These are phyloP conservation scores for Stegana nigrithorax DNA, from an alignment of 2,888 invertebrate genomes.

Conservation along the genomic window DNA sequence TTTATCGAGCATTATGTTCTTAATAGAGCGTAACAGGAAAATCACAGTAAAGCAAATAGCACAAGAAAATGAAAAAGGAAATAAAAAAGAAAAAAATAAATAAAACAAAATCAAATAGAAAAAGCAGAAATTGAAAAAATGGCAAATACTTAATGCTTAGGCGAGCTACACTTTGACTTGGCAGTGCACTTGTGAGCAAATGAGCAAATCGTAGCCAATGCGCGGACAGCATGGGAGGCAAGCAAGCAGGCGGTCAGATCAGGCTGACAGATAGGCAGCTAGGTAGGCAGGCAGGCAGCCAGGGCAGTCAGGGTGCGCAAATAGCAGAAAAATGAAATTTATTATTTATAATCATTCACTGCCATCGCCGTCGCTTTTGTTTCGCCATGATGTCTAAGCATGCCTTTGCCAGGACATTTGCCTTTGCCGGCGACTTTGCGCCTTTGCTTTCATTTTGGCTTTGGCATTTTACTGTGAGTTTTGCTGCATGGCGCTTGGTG, in stretches of 20 bases:
- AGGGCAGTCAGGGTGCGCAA: no score
- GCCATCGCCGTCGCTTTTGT: conserved; percentile 25
- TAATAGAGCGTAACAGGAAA: conserved; percentile 10
- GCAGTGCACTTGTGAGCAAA: no score
- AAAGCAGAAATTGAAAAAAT: no score
- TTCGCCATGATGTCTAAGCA: conserved; percentile 8
- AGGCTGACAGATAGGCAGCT: no score
- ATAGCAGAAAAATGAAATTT: conserved; percentile 30
- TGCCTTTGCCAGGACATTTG: not conserved
- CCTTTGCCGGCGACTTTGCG: not conserved
- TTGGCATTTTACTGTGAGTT: not conserved
- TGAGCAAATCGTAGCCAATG: no score
- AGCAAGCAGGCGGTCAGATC: no score
- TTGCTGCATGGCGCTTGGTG: not conserved
- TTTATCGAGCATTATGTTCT: conserved; percentile 20
- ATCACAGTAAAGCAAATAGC: no score
- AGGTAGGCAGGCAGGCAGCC: no score
- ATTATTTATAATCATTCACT: conserved; percentile 56
- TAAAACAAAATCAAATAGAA: not conserved
- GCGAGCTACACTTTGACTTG: no score
- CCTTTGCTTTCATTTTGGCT: not conserved
- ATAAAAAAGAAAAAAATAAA: not conserved
- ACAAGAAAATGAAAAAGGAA: not conserved
- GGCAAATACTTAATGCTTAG: no score
- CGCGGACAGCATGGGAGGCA: no score